A percentile compares a stretch with the other conserved stretches of the same genome.
phyloP scores from a whole-genome alignment of 1,140 invertebrate species.

The Aphelenchoides fujianensis region DNA sequence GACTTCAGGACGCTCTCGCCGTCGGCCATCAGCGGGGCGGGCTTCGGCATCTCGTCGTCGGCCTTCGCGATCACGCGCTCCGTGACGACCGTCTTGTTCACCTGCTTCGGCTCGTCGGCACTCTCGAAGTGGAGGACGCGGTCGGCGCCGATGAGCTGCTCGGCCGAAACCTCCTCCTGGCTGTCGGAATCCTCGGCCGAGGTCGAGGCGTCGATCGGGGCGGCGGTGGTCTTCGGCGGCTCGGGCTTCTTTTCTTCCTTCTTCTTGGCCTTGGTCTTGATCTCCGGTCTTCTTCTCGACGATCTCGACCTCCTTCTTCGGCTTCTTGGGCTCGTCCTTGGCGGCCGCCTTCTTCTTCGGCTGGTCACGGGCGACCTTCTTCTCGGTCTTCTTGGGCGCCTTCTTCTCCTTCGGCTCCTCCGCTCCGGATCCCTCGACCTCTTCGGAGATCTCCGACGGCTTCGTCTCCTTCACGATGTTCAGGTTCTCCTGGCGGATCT shows the following conservation, averaged over 20 bases:
- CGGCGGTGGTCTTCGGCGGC: background rate
- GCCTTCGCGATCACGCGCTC: background rate
- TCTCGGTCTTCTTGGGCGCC: background rate
- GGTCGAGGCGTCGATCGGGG: too few relatives aligned
- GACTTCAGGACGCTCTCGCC: background rate
- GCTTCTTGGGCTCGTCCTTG: background rate
- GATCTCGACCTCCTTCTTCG: background rate
- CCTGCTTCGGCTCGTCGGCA: background rate
- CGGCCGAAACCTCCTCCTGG: background rate
- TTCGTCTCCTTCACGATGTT: background rate
- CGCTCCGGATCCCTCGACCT: constrained; percentile 8
- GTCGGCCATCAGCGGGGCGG: background rate
- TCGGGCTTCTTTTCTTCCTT: background rate
- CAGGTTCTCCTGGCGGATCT: constrained; percentile 7
- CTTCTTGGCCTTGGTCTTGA: background rate
- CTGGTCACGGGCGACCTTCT: constrained; percentile 1
- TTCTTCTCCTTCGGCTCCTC: background rate
- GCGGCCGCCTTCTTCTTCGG: background rate
- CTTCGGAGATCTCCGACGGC: background rate
- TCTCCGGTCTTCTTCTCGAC: background rate
- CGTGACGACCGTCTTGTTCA: background rate
- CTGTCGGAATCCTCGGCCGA: too few relatives aligned
- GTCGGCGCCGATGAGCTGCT: background rate
- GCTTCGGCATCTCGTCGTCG: background rate
- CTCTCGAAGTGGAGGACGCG: background rate